phyloP scores from a whole-genome alignment of 35 echinoderm and acorn worm genomes.

The Amphiura filiformis region DNA sequence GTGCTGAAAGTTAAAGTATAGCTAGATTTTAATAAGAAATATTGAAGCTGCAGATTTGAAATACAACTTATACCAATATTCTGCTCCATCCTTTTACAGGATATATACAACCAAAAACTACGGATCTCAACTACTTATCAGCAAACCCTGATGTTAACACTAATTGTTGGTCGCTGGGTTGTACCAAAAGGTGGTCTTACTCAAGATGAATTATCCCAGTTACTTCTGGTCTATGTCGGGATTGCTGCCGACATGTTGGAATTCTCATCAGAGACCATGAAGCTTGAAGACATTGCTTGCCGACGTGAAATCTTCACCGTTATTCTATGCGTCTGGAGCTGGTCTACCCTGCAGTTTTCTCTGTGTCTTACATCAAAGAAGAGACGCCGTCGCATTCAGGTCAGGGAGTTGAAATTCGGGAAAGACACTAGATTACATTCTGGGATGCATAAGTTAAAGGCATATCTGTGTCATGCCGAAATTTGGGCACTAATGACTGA shows the following conservation, averaged over 20 bases:
- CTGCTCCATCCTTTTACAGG: slow-evolving; percentile 34
- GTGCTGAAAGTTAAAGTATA: not conserved
- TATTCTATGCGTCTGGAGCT: slow-evolving; percentile 70
- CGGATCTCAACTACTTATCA: slow-evolving; percentile 52
- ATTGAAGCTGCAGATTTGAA: not conserved
- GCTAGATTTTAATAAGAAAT: not conserved
- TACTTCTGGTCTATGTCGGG: slow-evolving; percentile 88
- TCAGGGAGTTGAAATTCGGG: slow-evolving; percentile 1
- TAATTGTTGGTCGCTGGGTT: slow-evolving; percentile 85
- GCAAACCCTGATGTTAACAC: slow-evolving; percentile 83
- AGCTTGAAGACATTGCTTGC: slow-evolving; percentile 64
- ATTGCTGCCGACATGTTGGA: slow-evolving; percentile 98
- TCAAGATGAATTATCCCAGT: slow-evolving; percentile 77
- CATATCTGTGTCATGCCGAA: slow-evolving; percentile 66
- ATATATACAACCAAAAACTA: slow-evolving; percentile 42
- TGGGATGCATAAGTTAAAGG: slow-evolving; percentile 13
- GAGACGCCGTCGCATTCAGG: slow-evolving; percentile 46
- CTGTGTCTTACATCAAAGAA: slow-evolving; percentile 81
- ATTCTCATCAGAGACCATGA: slow-evolving; percentile 78
- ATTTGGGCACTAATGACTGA: slow-evolving; percentile 82
- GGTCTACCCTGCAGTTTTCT: slow-evolving; percentile 80
- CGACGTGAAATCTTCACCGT: slow-evolving; percentile 34
- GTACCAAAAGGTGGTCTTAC: slow-evolving; percentile 76
- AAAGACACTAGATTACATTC: slow-evolving; percentile 19
- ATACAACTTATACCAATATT: no score